Conservation (phyloP, 1,140 invertebrate species). For the Conopomorpha cramerella region DNA sequence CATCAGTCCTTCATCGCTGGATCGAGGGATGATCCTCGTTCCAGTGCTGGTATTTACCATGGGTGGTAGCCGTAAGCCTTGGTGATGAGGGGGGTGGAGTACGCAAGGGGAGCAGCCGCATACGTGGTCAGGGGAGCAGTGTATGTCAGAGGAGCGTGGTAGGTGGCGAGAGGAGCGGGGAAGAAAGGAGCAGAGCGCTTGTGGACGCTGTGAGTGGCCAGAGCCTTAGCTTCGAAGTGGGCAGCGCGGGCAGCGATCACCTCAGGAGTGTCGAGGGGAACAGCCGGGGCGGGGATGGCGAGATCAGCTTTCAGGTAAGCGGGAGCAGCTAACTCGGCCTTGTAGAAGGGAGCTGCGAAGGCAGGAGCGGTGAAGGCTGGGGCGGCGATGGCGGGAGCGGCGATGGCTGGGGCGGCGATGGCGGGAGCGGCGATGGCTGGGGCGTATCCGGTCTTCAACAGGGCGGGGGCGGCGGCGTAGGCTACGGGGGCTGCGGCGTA, state of each 20-base stretch:
- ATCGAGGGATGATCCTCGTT: too few species aligned
- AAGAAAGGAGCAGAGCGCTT: constrained; percentile 30
- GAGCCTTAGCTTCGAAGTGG: constrained; percentile 36
- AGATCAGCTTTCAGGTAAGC: too few species aligned
- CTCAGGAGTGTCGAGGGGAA: constrained; percentile 39
- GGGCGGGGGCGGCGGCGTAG: constrained; percentile 16
- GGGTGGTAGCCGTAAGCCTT: constrained; percentile 24
- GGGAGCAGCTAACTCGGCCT: constrained; percentile 5
- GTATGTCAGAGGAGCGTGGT: constrained; percentile 6
- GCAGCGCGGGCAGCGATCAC: constrained; percentile 54
- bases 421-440: too few species aligned
- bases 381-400: constrained; percentile 11
- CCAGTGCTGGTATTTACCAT: constrained; percentile 27
- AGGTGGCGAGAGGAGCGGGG: constrained; percentile 11
- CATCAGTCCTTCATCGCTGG: too few species aligned
- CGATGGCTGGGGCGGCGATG: too few species aligned
- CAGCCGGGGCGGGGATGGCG: constrained; percentile 16
- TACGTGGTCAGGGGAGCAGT: constrained; percentile 18
- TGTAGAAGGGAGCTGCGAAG: constrained; percentile 1
- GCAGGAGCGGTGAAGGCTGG: constrained; percentile 16
- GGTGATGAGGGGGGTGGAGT: constrained; percentile 20
- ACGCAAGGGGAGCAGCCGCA: constrained; percentile 19
- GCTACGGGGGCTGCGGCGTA: constrained; percentile 15
- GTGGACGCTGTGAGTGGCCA: constrained; percentile 28
- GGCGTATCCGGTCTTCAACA: too few species aligned